Evolutionary conservation across 2,888 invertebrate genomes (phyloP), one percentile per base, ranked within the genome.

Genomic region (Arctia plantaginis): DNA sequence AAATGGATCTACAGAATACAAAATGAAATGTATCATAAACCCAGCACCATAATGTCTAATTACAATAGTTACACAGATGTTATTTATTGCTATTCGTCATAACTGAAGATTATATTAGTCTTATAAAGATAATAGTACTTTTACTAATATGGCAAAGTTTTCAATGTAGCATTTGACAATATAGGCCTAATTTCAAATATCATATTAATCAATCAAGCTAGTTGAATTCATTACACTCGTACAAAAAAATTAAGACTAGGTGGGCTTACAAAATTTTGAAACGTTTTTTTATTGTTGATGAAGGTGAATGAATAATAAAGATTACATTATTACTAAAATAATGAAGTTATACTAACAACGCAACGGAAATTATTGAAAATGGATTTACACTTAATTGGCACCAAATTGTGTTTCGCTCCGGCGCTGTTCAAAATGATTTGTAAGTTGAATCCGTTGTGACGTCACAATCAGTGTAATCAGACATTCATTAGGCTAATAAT

Each of bases 121-220:
- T 95, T 94, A 94, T 85, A 91, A 94, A 93, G 93, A 92, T 93
- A 93, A 91, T 88, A 94, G 93, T 94, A 94, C 91, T 89, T 93
- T 95, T 91, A 94, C 95, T 95, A 95, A 95, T 95, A 95, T 95
- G 95, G 95, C 95, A 95, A 95, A 95, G 95, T 95, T 95, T 95
- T 95, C 95, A 94, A 94, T 95, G 95, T 95, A 95, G 95, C 92
- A 94, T 94, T 94, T 92, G 88, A 90, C 88, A 88, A 79, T 84
- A 80, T 88, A 93, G 89, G 90, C 90, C 93, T 93, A 92, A 93
- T 55, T 93, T 91, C 90, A 89, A 91, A 90, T 89, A 89, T 87
- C 84, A 88, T 91, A 88, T 86, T 88, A 88, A 86, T 87, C 89
- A 89, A 92, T 90, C 90, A 88, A 92, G 89, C 90, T 92, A 91